A percentile compares a stretch with the other conserved stretches of the same genome.
These are phyloP conservation scores for Drosophila tanythrix DNA, from an alignment of 2,888 invertebrate genomes.

Conservation along the genomic window DNA sequence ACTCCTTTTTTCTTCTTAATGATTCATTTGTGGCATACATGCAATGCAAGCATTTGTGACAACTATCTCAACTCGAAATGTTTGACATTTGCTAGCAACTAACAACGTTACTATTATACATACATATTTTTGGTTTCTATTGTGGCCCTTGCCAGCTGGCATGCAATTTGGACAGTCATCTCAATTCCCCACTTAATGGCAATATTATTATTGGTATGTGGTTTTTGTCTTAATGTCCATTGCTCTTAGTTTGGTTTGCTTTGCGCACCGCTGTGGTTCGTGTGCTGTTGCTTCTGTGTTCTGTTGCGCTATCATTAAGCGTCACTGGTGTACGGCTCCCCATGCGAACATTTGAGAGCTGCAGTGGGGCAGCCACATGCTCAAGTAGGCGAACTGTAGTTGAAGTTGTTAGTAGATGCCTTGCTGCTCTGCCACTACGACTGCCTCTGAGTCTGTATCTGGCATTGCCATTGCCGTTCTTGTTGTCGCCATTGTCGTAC, in stretches of 20 bases:
- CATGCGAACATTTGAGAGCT: constrained; percentile 59
- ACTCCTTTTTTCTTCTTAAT: background rate
- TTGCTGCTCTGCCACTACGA: background rate
- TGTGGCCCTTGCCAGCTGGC: background rate
- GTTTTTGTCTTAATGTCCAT: constrained; percentile 22
- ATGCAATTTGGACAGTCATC: constrained; percentile 43
- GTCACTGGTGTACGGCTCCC: constrained; percentile 76
- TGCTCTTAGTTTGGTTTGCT: constrained; percentile 38
- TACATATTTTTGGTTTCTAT: background rate
- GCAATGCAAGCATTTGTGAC: constrained; percentile 26
- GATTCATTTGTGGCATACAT: constrained; percentile 22
- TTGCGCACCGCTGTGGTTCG: constrained; percentile 45
- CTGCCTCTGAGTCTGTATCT: constrained; percentile 34
- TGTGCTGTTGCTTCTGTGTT: constrained; percentile 31
- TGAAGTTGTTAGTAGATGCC: constrained; percentile 38
- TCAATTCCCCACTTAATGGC: constrained; percentile 69
- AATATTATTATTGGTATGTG: constrained; percentile 73
- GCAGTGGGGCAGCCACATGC: constrained; percentile 26
- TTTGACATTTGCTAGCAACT: constrained; percentile 8
- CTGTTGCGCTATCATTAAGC: constrained; percentile 80
- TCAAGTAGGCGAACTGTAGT: constrained; percentile 64
- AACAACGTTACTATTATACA: too few relatives aligned
- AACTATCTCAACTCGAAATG: background rate
- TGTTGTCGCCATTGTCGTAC: constrained; percentile 72
- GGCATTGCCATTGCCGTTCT: constrained; percentile 73